Evolutionary conservation across 2,113 vertebrate species (phyloP).

Genomic region (Columbina picui): DNA sequence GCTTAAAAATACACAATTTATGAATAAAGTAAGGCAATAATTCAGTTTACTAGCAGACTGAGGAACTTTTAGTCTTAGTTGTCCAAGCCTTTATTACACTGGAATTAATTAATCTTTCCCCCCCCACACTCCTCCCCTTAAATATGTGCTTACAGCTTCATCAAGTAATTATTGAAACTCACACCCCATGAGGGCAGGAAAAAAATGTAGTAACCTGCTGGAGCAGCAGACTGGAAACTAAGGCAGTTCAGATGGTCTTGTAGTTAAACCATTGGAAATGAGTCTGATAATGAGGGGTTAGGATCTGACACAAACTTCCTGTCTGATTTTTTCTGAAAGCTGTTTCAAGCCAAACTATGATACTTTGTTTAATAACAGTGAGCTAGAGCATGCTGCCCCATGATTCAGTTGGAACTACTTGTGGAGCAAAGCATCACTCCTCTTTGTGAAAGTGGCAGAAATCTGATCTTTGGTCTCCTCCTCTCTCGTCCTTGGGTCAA

Average conservation of each 20-base stretch:
- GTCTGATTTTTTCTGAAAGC: not conserved
- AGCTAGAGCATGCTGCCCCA: not conserved
- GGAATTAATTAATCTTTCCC: not conserved
- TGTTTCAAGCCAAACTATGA: not conserved
- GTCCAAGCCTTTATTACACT: not conserved
- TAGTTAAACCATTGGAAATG: not conserved
- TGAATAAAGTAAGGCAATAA: not conserved
- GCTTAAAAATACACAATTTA: not conserved
- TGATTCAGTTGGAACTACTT: not conserved
- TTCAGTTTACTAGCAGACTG: not conserved
- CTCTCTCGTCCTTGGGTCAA: not conserved
- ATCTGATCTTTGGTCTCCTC: not conserved
- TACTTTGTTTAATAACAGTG: not conserved
- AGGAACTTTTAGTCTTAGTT: not conserved
- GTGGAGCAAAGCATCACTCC: not conserved
- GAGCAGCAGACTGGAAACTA: not conserved
- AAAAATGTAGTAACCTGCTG: not conserved
- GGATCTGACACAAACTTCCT: not conserved
- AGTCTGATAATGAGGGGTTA: not conserved
- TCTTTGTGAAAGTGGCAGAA: not conserved
- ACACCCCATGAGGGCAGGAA: not conserved
- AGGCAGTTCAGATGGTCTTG: not conserved
- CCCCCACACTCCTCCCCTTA: not conserved
- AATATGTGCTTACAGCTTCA: not conserved
- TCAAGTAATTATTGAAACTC: not conserved